Evolutionary conservation across 2,113 vertebrate species (phyloP).

Genomic region (Campylorhamphus procurvoides): DNA sequence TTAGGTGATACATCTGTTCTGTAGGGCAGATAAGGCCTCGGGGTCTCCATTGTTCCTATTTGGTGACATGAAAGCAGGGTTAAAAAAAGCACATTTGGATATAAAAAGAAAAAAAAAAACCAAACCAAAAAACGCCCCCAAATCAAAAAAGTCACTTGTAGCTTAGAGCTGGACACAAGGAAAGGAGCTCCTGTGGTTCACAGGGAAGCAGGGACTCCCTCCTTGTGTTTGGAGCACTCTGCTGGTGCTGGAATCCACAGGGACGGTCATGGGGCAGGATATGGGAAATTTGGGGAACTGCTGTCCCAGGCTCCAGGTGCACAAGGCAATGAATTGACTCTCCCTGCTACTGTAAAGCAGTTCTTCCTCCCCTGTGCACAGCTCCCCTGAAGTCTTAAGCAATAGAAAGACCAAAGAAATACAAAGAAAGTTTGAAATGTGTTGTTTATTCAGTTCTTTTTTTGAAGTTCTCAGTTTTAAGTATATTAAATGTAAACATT

Average conservation of each 20-base stretch:
- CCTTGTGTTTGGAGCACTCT: rapidly evolving
- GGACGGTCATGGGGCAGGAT: rapidly evolving
- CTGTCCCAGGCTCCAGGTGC: neutral
- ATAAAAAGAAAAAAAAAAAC: neutral
- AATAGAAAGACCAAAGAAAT: neutral
- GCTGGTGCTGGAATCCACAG: neutral
- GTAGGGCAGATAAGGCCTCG: neutral
- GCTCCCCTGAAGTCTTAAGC: neutral
- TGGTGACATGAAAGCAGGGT: neutral
- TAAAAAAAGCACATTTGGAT: neutral
- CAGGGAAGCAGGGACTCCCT: neutral
- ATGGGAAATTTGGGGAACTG: neutral
- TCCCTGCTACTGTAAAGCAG: neutral
- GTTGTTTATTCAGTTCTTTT: constrained; percentile 27
- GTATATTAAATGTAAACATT: constrained; percentile 60
- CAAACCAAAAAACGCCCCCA: neutral
- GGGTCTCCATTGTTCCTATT: neutral
- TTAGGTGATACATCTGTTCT: neutral
- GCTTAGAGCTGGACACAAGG: neutral
- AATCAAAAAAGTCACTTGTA: neutral
- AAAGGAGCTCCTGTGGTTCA: neutral
- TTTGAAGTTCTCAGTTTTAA: constrained; percentile 62
- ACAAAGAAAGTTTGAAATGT: neutral
- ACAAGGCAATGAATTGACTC: neutral
- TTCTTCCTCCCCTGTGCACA: neutral